Evolutionary conservation across 2,113 vertebrate species (phyloP), one percentile per base, ranked within the genome.

Genomic region (Rhinogobius similis): DNA sequence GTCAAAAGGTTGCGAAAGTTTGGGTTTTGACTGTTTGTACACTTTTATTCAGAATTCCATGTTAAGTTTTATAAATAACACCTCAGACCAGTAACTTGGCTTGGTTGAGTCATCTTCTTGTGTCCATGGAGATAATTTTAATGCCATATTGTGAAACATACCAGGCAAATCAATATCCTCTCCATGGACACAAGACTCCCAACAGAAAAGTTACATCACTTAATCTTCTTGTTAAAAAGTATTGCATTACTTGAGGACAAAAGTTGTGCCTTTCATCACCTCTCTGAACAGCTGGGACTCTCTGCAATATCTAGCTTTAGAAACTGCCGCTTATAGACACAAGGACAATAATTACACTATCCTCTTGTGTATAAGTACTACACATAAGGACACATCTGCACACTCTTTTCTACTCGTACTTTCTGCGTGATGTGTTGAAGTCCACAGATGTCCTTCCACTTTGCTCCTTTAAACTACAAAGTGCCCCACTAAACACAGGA

Each of bases 321-420:
- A 67, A 48, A 73, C 68, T 72, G 58, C 36, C 27, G 53, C 67
- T 32, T 32, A 29, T 14, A 53, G 59, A 58, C 77, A 26, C 36
- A 23, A 58, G 52, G 59, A 53, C 55, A 61, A 12, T 70, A 77
- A 84, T 83, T 74, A 78, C 66, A 64, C 73, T 53, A 44, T 78
- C 58, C 36, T 26, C 67, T 61, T 72, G 65, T 48, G 39, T 68
- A 66, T 73, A 41, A 65, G 38, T 10, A 23, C 5, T 21, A 29
- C 20, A 27, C 52, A 65, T 67, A 80, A 87, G 87, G 64, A 83
- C 78, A 86, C 80, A 87, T 74, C 79, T 86, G 85, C 44, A 23
- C 50, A 9, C 6, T 61, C 68, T 59, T 59, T 64, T 72, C 67
- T 56, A 70, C 85, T 77, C 86, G 70, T 72, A 46, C 67, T 86